A percentile compares a stretch with the other conserved stretches of the same genome.
These are phyloP conservation scores for Passerina amoena DNA, from an alignment of 2,113 vertebrate species.

Conservation along the genomic window DNA sequence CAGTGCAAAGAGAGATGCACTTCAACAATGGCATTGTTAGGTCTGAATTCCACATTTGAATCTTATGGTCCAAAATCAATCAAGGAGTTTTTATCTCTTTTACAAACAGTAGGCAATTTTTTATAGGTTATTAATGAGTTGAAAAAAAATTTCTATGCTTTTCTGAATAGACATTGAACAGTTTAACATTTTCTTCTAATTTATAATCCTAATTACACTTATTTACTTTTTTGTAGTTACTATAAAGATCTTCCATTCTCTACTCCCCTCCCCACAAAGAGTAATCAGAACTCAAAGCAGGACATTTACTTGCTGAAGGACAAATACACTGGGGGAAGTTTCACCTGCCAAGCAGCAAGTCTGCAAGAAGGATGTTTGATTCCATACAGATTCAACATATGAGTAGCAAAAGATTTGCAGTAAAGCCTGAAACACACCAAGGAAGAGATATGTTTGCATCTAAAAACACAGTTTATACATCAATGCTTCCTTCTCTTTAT, in stretches of 20 bases:
- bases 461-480: not conserved
- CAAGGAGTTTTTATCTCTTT: not conserved
- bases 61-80: not conserved
- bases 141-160: not conserved
- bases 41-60: not conserved
- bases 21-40: not conserved
- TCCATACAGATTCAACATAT: not conserved
- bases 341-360: not conserved
- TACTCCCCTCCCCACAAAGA: not conserved
- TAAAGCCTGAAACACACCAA: not conserved
- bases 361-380: not conserved
- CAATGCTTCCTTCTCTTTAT: not conserved
- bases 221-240: not conserved
- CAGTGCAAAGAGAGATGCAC: not conserved
- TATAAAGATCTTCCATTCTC: not conserved
- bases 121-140: not conserved
- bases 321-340: not conserved
- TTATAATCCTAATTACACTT: not conserved
- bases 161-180: not conserved
- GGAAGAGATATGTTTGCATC: not conserved
- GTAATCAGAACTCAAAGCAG: not conserved
- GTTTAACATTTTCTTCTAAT: not conserved
- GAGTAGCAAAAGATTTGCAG: not conserved
- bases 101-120: not conserved
- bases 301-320: not conserved